Base-by-base conservation (phyloP, 2,888 invertebrate species). In the Taphrorychus bicolor region DNA sequence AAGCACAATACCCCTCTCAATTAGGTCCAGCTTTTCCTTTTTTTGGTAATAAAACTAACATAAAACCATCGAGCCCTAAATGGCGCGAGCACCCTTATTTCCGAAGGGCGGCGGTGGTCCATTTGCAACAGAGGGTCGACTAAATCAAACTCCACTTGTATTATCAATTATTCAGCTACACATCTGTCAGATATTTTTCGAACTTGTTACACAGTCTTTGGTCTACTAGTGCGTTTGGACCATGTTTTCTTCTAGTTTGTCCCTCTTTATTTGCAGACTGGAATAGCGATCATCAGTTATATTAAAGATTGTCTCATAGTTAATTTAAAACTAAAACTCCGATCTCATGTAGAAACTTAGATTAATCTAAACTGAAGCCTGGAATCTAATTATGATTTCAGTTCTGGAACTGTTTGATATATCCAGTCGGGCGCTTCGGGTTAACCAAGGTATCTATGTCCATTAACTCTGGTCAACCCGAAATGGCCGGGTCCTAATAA, bases 151-250 rank as follows among this genome's bases (percentile, higher is more conserved):
- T 76, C 77, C 76, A 78, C 79, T 78, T 78, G 75, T 76, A 74
- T 76, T 76, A 81, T 79, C 81, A 81, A 81, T 81, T 81, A 81
- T 80, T 79, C 79, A 80, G 72, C 63, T 73, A 72, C 79, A 76
- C 81, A 81, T 81, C 81, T 81, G 81, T 79, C 79, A 75, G 75
- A 75, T 77, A 78, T 78, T 79, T 78, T 75, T 74, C 45, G 14
- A 49, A 48, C 56, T 59, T 67, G 58, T 66, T 66, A 21, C 51
- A 57, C 41, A 32, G 41, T 51, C 18, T 21, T 51, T 51, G 21
- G 9, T 51, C 11, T 19, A 45, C n/a, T n/a, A n/a, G n/a, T n/a
- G n/a, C n/a, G n/a, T n/a, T n/a, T n/a, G n/a, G n/a, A n/a, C n/a
- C n/a, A n/a, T n/a, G n/a, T n/a, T n/a, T n/a, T n/a, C n/a, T n/a